Evolutionary conservation across 2,888 invertebrate species (phyloP), one percentile per base, ranked within the genome.

Genomic region (Cataglyphis rosenhaueri): DNA sequence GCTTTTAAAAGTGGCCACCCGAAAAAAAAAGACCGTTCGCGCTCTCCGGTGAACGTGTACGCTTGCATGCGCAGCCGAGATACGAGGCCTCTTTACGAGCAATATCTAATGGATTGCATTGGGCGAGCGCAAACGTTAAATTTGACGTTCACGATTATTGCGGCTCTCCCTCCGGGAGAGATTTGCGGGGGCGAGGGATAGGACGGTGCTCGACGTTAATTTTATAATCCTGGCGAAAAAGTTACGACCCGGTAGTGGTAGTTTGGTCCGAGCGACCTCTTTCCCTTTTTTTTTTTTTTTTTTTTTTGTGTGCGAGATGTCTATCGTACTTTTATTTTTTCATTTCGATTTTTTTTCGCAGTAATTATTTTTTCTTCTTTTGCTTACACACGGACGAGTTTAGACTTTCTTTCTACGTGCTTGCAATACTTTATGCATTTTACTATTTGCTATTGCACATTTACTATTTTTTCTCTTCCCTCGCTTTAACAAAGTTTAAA

Each of bases 141-240:
- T 94, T 94, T 93, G 92, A 94, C 94, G 93, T 94, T 94, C 93
- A 94, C 94, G 94, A 94, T 94, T 94, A 94, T 94, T 94, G 93
- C 92, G 84, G 83, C 29, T 29, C 25, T 21, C 86, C 86, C 89
- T 86, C 89, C 85, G 86, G 90, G 52, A 86, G 89, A 83, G 84
- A 81, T 65, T 55, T 55, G 71, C 70, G 29, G 62, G 66, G 65
- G 57, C 44, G 41, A 35, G 6, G 74, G 55, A n/a, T 38, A 59
- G 84, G 79, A 82, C 82, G 84, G 75, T 62, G 87, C 84, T 85
- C 86, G 85, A 90, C 92, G 93, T 93, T 94, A 94, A 93, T 94
- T 94, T 94, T 92, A 93, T 94, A 93, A 94, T 94, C 92, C 92
- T 68, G 88, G 64, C 90, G 90, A 92, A 93, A 93, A 92, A 92